These are phyloP conservation scores for Rhaphigaster nebulosa DNA, from an alignment of 2,888 invertebrate species.

Conservation along the genomic window DNA sequence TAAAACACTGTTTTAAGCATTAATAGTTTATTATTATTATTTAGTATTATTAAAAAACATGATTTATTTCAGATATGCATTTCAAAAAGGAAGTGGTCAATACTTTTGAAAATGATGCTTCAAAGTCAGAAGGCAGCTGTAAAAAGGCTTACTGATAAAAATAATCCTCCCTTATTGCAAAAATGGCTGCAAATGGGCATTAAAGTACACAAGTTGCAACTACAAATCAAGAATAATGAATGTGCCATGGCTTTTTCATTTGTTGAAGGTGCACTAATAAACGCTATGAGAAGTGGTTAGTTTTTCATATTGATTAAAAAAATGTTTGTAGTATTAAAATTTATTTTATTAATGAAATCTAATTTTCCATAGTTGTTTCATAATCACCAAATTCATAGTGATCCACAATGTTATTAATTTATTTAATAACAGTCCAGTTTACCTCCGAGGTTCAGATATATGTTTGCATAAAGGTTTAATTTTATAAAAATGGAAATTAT, in stretches of 20 bases:
- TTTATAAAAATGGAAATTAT: too few species aligned
- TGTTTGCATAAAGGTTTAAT: too few species aligned
- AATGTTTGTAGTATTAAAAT: too few species aligned
- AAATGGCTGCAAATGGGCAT: constrained; percentile 77
- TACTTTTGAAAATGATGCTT: constrained; percentile 82
- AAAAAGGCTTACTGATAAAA: constrained; percentile 69
- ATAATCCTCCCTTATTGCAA: constrained; percentile 51
- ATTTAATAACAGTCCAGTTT: neutral
- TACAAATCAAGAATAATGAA: constrained; percentile 78
- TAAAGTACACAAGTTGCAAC: constrained; percentile 79
- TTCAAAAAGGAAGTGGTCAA: constrained; percentile 79
- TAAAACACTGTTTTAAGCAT: too few species aligned
- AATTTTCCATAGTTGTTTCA: too few species aligned
- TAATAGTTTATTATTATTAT: too few species aligned
- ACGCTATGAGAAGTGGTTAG: constrained; percentile 83
- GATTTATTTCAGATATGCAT: constrained; percentile 73
- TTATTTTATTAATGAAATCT: too few species aligned
- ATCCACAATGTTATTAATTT: neutral
- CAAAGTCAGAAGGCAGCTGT: constrained; percentile 79
- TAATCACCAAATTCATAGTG: neutral
- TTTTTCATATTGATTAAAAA: neutral
- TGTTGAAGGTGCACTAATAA: constrained; percentile 92
- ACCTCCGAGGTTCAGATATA: too few species aligned
- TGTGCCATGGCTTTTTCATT: constrained; percentile 88
- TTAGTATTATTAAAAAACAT: neutral